phyloP scores from a whole-genome alignment of 2,113 vertebrate species.

The Scatophagus argus region DNA sequence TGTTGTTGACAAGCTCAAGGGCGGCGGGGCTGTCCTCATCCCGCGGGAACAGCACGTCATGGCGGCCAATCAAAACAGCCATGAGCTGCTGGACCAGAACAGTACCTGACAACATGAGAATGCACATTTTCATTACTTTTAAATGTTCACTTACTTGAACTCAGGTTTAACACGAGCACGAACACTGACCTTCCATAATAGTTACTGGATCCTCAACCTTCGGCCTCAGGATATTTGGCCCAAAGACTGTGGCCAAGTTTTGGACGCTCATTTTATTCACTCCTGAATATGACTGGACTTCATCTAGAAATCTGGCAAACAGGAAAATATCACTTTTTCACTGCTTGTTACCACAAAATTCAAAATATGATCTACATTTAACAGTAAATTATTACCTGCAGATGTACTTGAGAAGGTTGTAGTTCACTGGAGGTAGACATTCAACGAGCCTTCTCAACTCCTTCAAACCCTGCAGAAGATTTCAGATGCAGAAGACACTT shows the following conservation, averaged over 20 bases:
- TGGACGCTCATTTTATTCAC: slow-evolving; percentile 99
- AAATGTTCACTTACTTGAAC: background rate
- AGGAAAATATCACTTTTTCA: background rate
- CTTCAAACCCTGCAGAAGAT: slow-evolving; percentile 88
- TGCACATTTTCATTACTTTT: background rate
- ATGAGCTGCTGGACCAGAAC: slow-evolving; percentile 97
- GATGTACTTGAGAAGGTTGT: slow-evolving; percentile 96
- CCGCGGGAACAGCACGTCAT: slow-evolving; percentile 90
- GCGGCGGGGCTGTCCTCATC: slow-evolving; percentile 82
- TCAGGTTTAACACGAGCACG: too few species aligned
- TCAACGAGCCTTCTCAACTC: slow-evolving; percentile 92
- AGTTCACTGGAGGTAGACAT: slow-evolving; percentile 93
- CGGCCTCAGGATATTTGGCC: slow-evolving; percentile 95
- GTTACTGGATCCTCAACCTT: slow-evolving; percentile 96
- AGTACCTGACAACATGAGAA: slow-evolving; percentile 85
- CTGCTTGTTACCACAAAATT: background rate
- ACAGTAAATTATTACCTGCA: slow-evolving; percentile 87
- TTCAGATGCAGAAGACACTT: too few species aligned
- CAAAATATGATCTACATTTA: background rate
- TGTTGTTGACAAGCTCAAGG: slow-evolving; percentile 88
- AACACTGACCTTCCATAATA: slow-evolving; percentile 94
- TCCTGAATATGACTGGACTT: slow-evolving; percentile 97
- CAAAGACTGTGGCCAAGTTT: slow-evolving; percentile 97
- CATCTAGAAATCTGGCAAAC: slow-evolving; percentile 92
- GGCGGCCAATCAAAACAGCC: slow-evolving; percentile 95